Conservation (phyloP, 92 coral and sea anemone species). For the Actinernus sp. region DNA sequence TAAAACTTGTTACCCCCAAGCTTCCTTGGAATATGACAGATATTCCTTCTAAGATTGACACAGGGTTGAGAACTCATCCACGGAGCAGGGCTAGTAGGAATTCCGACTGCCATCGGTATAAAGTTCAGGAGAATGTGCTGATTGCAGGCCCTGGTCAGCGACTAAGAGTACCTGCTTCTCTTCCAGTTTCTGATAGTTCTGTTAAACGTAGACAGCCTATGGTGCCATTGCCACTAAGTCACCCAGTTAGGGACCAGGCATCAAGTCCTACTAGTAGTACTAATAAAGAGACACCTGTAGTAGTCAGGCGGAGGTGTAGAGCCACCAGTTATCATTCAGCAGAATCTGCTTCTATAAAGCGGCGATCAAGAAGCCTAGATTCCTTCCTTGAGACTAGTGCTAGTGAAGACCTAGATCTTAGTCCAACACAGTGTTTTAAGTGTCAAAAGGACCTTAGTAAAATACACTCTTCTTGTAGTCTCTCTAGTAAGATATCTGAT, state of each 20-base stretch:
- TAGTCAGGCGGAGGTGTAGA: slow-evolving; percentile 70
- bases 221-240: slow-evolving; percentile 36
- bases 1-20: slow-evolving; percentile 86
- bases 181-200: slow-evolving; percentile 9
- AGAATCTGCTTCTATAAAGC: slow-evolving; percentile 41
- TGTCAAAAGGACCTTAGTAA: slow-evolving; percentile 84
- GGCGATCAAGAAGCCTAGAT: slow-evolving; percentile 88
- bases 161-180: slow-evolving; percentile 26
- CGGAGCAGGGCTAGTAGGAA: slow-evolving; percentile 48
- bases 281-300: slow-evolving; percentile 48
- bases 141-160: not conserved
- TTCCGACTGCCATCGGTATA: slow-evolving; percentile 20
- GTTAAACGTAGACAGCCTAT: slow-evolving; percentile 18
- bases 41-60: slow-evolving; percentile 75
- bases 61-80: slow-evolving; percentile 58
- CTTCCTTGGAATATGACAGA: slow-evolving; percentile 83
- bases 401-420: slow-evolving; percentile 60
- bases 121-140: not conserved
- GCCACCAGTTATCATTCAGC: slow-evolving; percentile 38
- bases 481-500: slow-evolving; percentile 82
- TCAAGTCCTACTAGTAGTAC: slow-evolving; percentile 28
- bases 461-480: slow-evolving; percentile 57
- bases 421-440: slow-evolving; percentile 87
- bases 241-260: slow-evolving; percentile 52
- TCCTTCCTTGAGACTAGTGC: slow-evolving; percentile 66